phyloP scores from a whole-genome alignment of 1,140 invertebrate species.

The Drosophila repletoides region DNA sequence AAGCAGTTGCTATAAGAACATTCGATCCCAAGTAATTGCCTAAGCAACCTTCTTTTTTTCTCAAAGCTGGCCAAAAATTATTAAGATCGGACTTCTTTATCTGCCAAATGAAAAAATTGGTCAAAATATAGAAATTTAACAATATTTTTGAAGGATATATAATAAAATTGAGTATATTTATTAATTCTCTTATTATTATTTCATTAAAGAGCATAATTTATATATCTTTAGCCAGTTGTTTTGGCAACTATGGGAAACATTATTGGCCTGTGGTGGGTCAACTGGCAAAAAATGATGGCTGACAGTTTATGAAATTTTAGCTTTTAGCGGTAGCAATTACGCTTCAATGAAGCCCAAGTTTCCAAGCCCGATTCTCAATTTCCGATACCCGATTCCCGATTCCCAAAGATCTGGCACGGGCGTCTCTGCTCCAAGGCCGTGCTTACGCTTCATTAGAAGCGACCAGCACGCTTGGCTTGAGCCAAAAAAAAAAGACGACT shows the following conservation, averaged over 20 bases:
- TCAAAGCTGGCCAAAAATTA: no score
- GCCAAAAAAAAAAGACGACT: constrained; percentile 46
- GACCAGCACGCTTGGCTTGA: constrained; percentile 63
- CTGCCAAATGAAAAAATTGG: no score
- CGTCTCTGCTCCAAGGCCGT: constrained; percentile 56
- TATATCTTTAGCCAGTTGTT: no score
- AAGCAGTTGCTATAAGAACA: no score
- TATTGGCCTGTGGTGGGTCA: constrained; percentile 37
- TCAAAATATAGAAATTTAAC: no score
- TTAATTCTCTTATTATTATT: no score
- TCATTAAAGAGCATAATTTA: no score
- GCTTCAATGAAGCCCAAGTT: constrained; percentile 21
- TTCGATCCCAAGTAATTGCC: no score
- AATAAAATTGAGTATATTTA: no score
- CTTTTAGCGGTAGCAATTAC: constrained; percentile 34
- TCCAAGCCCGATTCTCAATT: background rate
- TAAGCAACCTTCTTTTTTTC: no score
- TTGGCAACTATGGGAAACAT: constrained; percentile 40
- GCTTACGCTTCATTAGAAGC: constrained; percentile 51
- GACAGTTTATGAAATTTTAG: constrained; percentile 40
- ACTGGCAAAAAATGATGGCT: constrained; percentile 25
- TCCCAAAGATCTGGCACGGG: constrained; percentile 62
- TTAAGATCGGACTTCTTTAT: no score
- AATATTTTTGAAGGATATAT: no score
- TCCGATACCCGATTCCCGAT: background rate